Conservation (phyloP, 2,888 invertebrate species). For the Apamea sordens region DNA sequence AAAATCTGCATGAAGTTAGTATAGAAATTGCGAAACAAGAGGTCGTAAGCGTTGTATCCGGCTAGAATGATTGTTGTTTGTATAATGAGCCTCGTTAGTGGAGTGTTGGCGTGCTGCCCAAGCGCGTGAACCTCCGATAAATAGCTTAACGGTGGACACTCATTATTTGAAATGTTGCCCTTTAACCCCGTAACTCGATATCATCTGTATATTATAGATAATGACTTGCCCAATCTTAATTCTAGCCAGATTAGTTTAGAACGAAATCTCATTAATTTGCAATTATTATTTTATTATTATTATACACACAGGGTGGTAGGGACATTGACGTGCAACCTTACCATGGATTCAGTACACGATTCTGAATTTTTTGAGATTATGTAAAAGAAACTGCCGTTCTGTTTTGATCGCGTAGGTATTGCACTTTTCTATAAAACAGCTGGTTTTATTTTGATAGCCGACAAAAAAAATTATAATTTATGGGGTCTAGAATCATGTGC, state of each 20-base stretch:
- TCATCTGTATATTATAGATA: slow-evolving; percentile 21
- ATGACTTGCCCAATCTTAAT: not conserved
- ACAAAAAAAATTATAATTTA: not conserved
- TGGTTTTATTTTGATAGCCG: not conserved
- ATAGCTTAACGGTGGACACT: slow-evolving; percentile 53
- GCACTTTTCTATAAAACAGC: not conserved
- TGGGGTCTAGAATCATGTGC: not conserved
- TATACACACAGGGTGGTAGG: not conserved
- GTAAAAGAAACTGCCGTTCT: not conserved
- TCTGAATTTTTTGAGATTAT: not conserved
- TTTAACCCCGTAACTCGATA: slow-evolving; percentile 26
- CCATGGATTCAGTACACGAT: not conserved
- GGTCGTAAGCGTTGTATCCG: slow-evolving; percentile 70
- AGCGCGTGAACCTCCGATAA: slow-evolving; percentile 55
- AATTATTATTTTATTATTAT: too few relatives aligned
- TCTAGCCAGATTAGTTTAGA: not conserved
- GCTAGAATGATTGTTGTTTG: slow-evolving; percentile 74
- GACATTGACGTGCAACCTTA: not conserved
- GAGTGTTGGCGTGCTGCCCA: slow-evolving; percentile 77
- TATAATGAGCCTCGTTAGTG: slow-evolving; percentile 81
- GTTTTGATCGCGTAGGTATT: not conserved
- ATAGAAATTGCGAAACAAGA: slow-evolving; percentile 64
- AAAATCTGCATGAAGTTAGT: slow-evolving; percentile 43
- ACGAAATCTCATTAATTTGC: not conserved
- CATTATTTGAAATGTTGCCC: slow-evolving; percentile 43